Base-by-base conservation (phyloP, 2,113 vertebrate species). In the Glaucomys volans region DNA sequence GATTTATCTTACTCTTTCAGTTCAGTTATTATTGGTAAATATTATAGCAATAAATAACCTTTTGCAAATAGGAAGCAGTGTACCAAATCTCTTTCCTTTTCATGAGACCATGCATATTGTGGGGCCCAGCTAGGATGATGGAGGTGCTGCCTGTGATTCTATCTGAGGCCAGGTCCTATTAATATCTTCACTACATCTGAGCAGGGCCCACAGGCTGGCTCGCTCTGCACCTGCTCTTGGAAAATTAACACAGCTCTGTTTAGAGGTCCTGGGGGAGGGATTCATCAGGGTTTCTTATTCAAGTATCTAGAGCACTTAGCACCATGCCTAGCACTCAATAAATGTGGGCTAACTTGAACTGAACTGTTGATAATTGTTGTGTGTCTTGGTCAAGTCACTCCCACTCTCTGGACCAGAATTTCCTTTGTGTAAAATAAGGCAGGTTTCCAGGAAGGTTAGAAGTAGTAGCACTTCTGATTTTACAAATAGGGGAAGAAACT, bases 201-300 rank as follows among this genome's bases (percentile, higher is more conserved):
- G 75, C 10, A 0, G 94, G 94, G 50, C 42, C 71, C 18, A 62
- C 20, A 84, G 44, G 69, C 87, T 90, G 37, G 75, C 84, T 90
- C 37, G 95, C 79, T 32, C 71, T 76, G 88, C 64, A 96, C 81
- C 91, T 96, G 91, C 84, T 92, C 91, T 92, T 87, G 35, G 93
- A 95, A 95, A 95, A 95, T 97, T 93, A 95, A 88, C 90, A 85
- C 59, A 95, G 42, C 42, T 95, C 86, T 86, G 66, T 93, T 77
- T 91, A 75, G 75, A 94, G 90, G 59, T 50, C 28, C n/a, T 72
- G 22, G 30, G 30, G 81, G 44, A 89, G 35, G 11, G 6, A 82
- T 85, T 86, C 47, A n/a, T 52, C n/a, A 81, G 88, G 37, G 18
- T 10, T 91, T 84, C 77, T 96, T 95, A 94, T 72, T 96, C 92